phyloP scores from a whole-genome alignment of 2,113 vertebrate species.

The Piprites chloris region DNA sequence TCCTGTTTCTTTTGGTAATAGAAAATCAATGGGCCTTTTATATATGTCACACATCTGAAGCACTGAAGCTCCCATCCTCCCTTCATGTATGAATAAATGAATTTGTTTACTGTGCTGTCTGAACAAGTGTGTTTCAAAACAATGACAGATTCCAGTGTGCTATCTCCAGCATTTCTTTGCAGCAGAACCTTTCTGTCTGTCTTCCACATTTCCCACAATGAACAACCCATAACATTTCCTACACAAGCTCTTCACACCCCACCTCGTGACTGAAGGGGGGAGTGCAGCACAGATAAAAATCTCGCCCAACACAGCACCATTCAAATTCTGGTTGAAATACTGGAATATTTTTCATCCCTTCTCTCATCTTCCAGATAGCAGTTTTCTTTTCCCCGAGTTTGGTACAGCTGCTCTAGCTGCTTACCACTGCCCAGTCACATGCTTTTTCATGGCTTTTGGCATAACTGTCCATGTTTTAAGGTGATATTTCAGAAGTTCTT shows the following conservation, averaged over 20 bases:
- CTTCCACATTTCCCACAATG: background rate
- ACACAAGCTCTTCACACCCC: constrained; percentile 17
- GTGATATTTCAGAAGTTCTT: background rate
- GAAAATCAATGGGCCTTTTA: background rate
- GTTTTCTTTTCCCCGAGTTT: background rate
- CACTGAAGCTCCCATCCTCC: background rate
- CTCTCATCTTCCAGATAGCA: background rate
- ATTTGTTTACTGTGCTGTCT: constrained; percentile 3
- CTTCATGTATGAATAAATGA: background rate
- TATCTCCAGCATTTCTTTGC: background rate
- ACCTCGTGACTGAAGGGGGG: constrained; percentile 10
- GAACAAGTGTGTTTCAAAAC: background rate
- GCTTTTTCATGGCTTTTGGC: background rate
- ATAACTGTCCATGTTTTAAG: background rate
- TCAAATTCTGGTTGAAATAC: background rate
- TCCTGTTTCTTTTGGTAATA: background rate
- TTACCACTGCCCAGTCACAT: fast-evolving
- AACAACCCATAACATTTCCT: background rate
- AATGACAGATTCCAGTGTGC: background rate
- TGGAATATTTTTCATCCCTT: background rate
- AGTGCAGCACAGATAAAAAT: background rate
- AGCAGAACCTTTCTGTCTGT: background rate
- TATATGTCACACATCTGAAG: background rate
- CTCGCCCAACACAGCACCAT: background rate
- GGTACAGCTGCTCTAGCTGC: background rate